Base-by-base conservation (phyloP, 2,113 vertebrate species). In the Tenrec ecaudatus region DNA sequence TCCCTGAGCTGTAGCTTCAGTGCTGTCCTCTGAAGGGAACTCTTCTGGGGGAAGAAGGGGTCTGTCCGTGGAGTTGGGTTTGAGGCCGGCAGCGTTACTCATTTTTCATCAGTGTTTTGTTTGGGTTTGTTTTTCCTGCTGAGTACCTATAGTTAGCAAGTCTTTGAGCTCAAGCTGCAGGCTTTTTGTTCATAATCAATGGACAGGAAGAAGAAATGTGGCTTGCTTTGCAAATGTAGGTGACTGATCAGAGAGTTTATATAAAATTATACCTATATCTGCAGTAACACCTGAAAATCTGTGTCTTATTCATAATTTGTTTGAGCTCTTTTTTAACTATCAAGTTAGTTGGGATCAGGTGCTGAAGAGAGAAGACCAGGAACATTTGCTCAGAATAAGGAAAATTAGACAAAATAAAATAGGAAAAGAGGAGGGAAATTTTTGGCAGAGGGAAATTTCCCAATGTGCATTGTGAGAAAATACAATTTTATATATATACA, bases 341-440 rank as follows among this genome's bases (percentile, higher is more conserved):
- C 73, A 58, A 84, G 80, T 33, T 33, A 38, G 38, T 84, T 66
- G 43, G 27, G 79, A 60, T 75, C 69, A 89, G 73, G 31, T 5
- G 12, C 80, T 27, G 17, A 68, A 47, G 22, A 75, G 10, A 89
- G 16, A 85, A 76, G 6, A 81, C 15, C 66, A 86, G 60, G 15
- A 76, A 36, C 12, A 68, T 81, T 92, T 89, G 53, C 25, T 62
- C 20, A 81, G 36, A 76, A 58, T 29, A 89, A 85, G 69, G 10
- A 83, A 90, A 91, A 12, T 47, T 75, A 16, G 86, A 66, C 47
- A 83, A 87, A 90, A 43, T 38, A 62, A 91, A n/a, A 6, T 27
- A 88, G 15, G 78, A 64, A 91, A 84, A 15, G 7, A 16, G 57
- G 27, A 90, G 1, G 22, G 8, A 47, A 83, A 76, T 38, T 62